Evolutionary conservation across 2,113 vertebrate species (phyloP).

Genomic region (Gymnocephalus cernua): DNA sequence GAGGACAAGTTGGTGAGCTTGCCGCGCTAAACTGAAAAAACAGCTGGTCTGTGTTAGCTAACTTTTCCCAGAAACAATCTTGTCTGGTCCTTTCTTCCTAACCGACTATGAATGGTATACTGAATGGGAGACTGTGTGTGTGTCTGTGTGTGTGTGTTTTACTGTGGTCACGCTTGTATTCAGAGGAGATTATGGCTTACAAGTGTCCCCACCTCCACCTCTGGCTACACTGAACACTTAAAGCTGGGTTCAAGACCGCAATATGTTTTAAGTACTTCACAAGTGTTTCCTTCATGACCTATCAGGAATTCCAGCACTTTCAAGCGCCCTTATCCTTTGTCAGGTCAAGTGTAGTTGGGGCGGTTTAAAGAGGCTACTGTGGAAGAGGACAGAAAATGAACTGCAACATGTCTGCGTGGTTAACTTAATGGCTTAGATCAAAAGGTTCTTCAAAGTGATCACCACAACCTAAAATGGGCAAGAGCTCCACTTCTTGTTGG

Average conservation of each 20-base stretch:
- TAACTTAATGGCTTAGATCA: slow-evolving; percentile 43
- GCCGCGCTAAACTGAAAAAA: slow-evolving; percentile 65
- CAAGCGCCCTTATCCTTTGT: slow-evolving; percentile 43
- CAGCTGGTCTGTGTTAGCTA: slow-evolving; percentile 78
- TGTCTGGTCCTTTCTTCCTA: slow-evolving; percentile 65
- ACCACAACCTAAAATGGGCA: slow-evolving; percentile 42
- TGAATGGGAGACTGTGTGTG: slow-evolving; percentile 38
- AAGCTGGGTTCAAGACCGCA: slow-evolving; percentile 59
- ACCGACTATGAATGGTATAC: slow-evolving; percentile 56
- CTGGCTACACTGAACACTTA: slow-evolving; percentile 60
- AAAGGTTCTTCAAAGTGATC: slow-evolving; percentile 52
- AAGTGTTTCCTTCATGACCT: slow-evolving; percentile 63
- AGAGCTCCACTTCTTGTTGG: slow-evolving; percentile 38
- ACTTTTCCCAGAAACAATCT: slow-evolving; percentile 78
- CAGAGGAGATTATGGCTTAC: slow-evolving; percentile 72
- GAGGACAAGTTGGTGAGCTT: slow-evolving; percentile 66
- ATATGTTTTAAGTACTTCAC: slow-evolving; percentile 54
- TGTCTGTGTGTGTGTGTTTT: slow-evolving; percentile 5
- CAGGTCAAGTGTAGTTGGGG: slow-evolving; percentile 48
- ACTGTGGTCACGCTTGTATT: slow-evolving; percentile 54
- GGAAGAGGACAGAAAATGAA: slow-evolving; percentile 54
- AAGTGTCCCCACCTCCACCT: slow-evolving; percentile 70
- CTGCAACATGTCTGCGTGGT: slow-evolving; percentile 43
- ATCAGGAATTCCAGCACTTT: slow-evolving; percentile 58
- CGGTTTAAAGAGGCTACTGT: slow-evolving; percentile 40